Evolutionary conservation across 1,140 invertebrate genomes (phyloP).

Genomic region (Drosophila orena): DNA sequence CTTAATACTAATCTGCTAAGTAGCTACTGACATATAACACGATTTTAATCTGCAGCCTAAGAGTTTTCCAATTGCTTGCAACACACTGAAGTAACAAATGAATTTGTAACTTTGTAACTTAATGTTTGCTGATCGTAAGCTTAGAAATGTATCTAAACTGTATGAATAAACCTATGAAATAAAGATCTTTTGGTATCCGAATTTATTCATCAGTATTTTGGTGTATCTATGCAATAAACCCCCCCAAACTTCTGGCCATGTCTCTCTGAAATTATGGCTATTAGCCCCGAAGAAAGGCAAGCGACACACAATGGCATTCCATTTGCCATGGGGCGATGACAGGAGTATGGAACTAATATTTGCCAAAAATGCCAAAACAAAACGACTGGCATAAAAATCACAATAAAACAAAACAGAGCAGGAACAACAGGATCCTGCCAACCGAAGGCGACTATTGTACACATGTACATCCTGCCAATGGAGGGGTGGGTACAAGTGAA

Average conservation of each 20-base stretch:
- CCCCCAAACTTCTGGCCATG: no score
- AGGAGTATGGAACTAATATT: constrained; percentile 70
- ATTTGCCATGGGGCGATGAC: constrained; percentile 37
- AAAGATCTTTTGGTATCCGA: neutral
- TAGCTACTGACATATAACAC: no score
- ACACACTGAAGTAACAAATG: no score
- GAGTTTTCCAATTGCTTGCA: no score
- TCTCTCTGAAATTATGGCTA: constrained; percentile 26
- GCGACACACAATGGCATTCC: constrained; percentile 56
- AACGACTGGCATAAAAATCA: constrained; percentile 73
- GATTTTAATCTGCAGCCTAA: neutral
- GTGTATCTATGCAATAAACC: neutral
- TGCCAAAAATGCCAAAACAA: constrained; percentile 67
- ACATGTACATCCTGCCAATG: constrained; percentile 8
- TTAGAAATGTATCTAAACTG: neutral
- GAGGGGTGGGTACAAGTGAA: no score
- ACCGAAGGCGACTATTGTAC: constrained; percentile 29
- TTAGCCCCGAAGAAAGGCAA: constrained; percentile 36
- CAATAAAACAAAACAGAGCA: constrained; percentile 70
- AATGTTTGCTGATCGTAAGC: neutral
- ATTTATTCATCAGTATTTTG: neutral
- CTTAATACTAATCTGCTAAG: no score
- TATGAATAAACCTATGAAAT: neutral
- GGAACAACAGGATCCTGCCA: constrained; percentile 27
- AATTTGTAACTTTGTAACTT: no score